Evolutionary conservation across 2,797 vertebrate genomes (phyloP), one percentile per base, ranked within the genome.

Genomic region (Acanthurus leucopareius): DNA sequence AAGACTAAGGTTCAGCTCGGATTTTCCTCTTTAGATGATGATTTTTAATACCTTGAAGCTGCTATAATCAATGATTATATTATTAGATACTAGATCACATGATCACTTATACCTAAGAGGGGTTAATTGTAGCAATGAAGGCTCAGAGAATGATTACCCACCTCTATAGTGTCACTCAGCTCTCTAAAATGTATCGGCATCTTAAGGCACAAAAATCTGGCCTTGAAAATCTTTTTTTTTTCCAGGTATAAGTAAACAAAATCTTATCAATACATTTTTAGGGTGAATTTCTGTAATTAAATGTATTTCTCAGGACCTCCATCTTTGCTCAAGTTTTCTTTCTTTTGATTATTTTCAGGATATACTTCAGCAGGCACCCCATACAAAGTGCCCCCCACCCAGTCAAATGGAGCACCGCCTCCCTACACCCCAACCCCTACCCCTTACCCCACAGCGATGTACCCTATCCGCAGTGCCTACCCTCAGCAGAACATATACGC

Each of bases 381-480:
- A 25, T 99, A 99, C 94, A 99, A 99, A 96, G 98, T 99, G 81
- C 96, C 98, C 66, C 98, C 98, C 0, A 96, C 96, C 89, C 98
- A 99, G 96, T 97, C 96, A 75, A 99, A 97, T 86, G 97, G 95
- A 82, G 98, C 98, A 13, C 98, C 98, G 13, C 98, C 98, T 69
- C 98, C 98, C 22, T 99, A 99, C 93, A 99, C 98, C 69, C 97
- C 98, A 0, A 97, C 97, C 53, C 97, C 98, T 1, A 98, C 96
- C 79, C 98, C 98, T 0, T 99, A 99, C 94, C 98, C 96, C 17
- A 98, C 98, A 47, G 97, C 98, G 65, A 98, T 99, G 98, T 99
- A 99, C 94, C 98, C 98, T 69, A 99, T 99, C 94, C 97, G 98
- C 97, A 99, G 98, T 99, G 98, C 98, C 97, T 99, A 99, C 89